Evolutionary conservation across 35 echinoderm and acorn worm genomes (phyloP), one percentile per base, ranked within the genome.

Genomic region (Lytechinus variegatus): DNA sequence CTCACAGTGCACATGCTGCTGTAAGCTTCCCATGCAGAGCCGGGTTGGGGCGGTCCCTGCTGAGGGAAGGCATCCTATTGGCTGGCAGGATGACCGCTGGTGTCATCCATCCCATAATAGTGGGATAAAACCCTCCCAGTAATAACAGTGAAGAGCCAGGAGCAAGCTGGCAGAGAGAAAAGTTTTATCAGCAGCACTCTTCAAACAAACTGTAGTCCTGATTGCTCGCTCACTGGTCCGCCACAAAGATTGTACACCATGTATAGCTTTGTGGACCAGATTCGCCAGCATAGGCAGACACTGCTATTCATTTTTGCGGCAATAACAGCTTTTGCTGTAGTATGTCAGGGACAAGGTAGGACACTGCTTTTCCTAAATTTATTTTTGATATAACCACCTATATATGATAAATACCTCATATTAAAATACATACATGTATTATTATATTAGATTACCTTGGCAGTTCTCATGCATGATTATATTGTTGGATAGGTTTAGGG

Each of bases 41-140:
- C 10, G 28, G 92, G 92, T 93, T 93, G 55, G 92, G 92, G 92
- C 92, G 92, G 92, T 53, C 54, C 92, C 54, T 57, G 55, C 53
- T 93, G 54, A 28, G 54, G 27, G 14, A 57, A 27, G 52, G 54
- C 55, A 93, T 54, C 92, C 55, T 57, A 93, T 93, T 93, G 92
- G 92, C 55, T 93, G 92, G 92, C 24, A n/a, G 52, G 53, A 5
- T 93, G 92, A 93, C 92, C 92, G 55, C 92, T 27, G 52, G 55
- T 93, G 92, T 93, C 92, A 93, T 93, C 92, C 92, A 93, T 93
- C 92, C 92, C 92, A 93, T 93, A 93, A 93, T 93, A 93, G 92
- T 53, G 55, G 92, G 92, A 93, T 93, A 93, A 93, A 93, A 93
- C 28, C 92, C 92, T 93, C 92, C 92, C 92, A 55, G 92, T 57